Evolutionary conservation across 2,888 invertebrate species (phyloP), one percentile per base, ranked within the genome.

Genomic region (Mamestra brassicae): DNA sequence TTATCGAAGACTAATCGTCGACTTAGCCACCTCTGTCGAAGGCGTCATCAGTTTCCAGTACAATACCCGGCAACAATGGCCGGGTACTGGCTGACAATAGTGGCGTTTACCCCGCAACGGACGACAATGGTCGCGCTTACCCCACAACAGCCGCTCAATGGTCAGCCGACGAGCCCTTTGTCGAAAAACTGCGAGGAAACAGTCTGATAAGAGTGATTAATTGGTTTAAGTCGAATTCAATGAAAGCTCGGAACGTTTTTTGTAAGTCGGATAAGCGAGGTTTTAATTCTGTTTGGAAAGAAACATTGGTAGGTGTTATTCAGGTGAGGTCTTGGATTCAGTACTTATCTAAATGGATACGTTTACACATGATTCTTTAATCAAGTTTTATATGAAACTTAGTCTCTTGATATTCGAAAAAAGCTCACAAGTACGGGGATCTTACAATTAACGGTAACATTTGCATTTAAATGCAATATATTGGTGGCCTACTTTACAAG

Each of bases 191-290:
- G 90, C 84, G 82, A 93, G 92, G 93, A 93, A 94, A 93, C 92
- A 91, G 90, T 90, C 94, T 93, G 96, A 96, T 96, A 96, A 95
- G 94, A 92, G 94, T 96, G 96, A 96, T 96, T 96, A 96, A 96
- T 96, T 94, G 96, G 93, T 92, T 93, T 93, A 95, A 96, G 94
- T 92, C 91, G 93, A 93, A 93, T 95, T 96, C 96, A 96, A 96
- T 96, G 95, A 93, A 95, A 94, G 91, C 90, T 87, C 90, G 92
- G 89, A 92, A 91, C 87, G 89, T 91, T 92, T 93, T 92, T 93
- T 92, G 85, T 85, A 74, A 82, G 75, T 74, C 85, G 90, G 90
- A 90, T 94, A 93, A 94, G 89, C 90, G 76, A 80, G 75, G 86
- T 85, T 86, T 87, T 88, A 87, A 89, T 89, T 90, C 86, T 86